Conservation (phyloP, 2,113 vertebrate species). For the Colistium nudipinnis region DNA sequence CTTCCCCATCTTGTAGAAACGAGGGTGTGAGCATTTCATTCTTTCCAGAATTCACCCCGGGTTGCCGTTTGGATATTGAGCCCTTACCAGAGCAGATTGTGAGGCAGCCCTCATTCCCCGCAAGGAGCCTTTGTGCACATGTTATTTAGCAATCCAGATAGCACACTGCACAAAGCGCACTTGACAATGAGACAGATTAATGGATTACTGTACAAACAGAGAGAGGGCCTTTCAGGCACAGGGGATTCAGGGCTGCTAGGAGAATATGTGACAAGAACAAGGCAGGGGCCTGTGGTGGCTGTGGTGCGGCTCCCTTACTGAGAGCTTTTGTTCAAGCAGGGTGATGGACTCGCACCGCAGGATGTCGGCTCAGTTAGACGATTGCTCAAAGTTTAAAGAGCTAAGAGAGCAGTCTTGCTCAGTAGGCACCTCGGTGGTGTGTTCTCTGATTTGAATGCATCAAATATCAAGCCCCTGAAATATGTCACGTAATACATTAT, state of each 20-base stretch:
- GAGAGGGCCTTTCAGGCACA: neutral
- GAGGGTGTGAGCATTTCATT: conserved; percentile 11
- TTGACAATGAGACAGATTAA: conserved; percentile 35
- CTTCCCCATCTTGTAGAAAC: conserved; percentile 25
- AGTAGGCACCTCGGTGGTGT: conserved; percentile 6
- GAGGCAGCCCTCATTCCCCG: neutral
- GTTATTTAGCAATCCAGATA: conserved; percentile 25
- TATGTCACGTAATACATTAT: neutral
- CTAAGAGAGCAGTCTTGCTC: conserved; percentile 18
- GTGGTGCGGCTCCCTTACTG: conserved; percentile 4
- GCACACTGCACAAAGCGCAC: conserved; percentile 5
- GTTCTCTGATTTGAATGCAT: neutral
- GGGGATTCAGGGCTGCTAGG: conserved; percentile 6
- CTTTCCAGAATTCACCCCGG: neutral
- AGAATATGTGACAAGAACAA: conserved; percentile 20
- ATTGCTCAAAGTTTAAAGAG: conserved; percentile 14
- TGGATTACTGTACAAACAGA: conserved; percentile 22
- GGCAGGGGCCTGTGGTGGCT: conserved; percentile 27
- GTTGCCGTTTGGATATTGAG: neutral
- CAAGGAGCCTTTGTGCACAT: neutral
- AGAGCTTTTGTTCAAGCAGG: conserved; percentile 14
- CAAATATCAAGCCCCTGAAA: neutral
- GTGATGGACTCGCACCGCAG: conserved; percentile 30
- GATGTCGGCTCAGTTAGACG: conserved; percentile 27
- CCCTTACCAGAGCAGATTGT: neutral